A percentile compares a stretch with the other conserved stretches of the same genome.
phyloP scores from a whole-genome alignment of 2,888 invertebrate genomes.

The Piscicola geometra region DNA sequence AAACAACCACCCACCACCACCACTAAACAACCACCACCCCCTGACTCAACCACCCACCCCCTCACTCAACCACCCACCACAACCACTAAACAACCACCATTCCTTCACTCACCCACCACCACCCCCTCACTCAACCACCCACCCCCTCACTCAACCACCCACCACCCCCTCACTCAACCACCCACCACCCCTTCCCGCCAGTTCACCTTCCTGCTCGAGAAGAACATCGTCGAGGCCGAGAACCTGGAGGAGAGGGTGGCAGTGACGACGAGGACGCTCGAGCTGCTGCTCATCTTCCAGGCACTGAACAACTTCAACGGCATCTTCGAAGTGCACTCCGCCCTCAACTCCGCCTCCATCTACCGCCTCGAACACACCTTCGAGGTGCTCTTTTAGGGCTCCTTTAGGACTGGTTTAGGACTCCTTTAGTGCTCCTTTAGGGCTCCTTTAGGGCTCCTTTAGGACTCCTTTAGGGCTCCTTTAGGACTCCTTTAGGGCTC shows the following conservation, averaged over 20 bases:
- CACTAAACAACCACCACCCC: not conserved
- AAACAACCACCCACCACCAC: not conserved
- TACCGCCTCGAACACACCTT: slow-evolving; percentile 75
- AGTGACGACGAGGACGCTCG: slow-evolving; percentile 80
- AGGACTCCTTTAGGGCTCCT: no score
- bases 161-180: not conserved
- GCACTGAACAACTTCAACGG: slow-evolving; percentile 98
- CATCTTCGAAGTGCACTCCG: slow-evolving; percentile 84
- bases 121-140: not conserved
- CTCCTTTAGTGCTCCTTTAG: no score
- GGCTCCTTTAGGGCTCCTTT: no score
- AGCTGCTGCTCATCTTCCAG: slow-evolving; percentile 87
- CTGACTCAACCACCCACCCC: not conserved
- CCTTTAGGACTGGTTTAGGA: no score
- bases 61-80: not conserved
- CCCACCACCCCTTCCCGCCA: slow-evolving; percentile 52
- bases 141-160: not conserved
- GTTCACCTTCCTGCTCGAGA: slow-evolving; percentile 94
- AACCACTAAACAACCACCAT: no score
- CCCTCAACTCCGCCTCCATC: slow-evolving; percentile 85
- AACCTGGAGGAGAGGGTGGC: slow-evolving; percentile 91
- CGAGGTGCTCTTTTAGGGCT: slow-evolving; percentile 49
- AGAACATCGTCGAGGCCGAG: slow-evolving; percentile 88
- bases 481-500: no score
- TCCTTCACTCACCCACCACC: not conserved